phyloP scores from a whole-genome alignment of 2,797 vertebrate genomes.

The Neostethus bicornis region DNA sequence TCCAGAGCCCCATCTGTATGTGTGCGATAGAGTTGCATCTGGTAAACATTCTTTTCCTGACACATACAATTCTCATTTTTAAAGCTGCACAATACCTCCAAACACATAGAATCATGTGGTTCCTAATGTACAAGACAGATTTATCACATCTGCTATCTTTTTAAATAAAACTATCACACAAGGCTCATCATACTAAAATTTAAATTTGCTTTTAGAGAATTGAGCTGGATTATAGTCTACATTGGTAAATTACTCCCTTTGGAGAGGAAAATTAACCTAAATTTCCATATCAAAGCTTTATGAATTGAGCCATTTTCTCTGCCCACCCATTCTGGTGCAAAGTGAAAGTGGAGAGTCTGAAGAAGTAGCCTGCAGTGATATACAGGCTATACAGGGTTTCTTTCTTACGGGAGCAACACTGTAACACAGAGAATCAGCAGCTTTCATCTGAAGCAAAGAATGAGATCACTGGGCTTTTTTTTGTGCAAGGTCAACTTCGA shows the following conservation, averaged over 20 bases:
- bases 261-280: constrained; percentile 88
- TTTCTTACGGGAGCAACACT: constrained; percentile 74
- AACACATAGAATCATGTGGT: constrained; percentile 26
- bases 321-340: constrained; percentile 73
- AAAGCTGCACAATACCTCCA: constrained; percentile 34
- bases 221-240: constrained; percentile 81
- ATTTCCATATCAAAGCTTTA: constrained; percentile 90
- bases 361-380: constrained; percentile 82
- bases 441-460: constrained; percentile 80
- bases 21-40: constrained; percentile 68
- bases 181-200: constrained; percentile 18
- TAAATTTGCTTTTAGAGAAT: constrained; percentile 59
- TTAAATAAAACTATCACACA: constrained; percentile 41
- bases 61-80: constrained; percentile 41
- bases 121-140: constrained; percentile 33
- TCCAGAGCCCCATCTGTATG: constrained; percentile 62
- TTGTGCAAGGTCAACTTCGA: constrained; percentile 79
- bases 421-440: constrained; percentile 80
- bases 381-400: constrained; percentile 66
- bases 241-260: constrained; percentile 85
- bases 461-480: constrained; percentile 84
- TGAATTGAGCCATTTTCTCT: constrained; percentile 83
- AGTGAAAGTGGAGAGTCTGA: constrained; percentile 65
- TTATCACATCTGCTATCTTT: constrained; percentile 40
- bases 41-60: constrained; percentile 59